These are phyloP conservation scores for Pseudoips prasinana DNA, from an alignment of 2,888 invertebrate species.

Conservation along the genomic window DNA sequence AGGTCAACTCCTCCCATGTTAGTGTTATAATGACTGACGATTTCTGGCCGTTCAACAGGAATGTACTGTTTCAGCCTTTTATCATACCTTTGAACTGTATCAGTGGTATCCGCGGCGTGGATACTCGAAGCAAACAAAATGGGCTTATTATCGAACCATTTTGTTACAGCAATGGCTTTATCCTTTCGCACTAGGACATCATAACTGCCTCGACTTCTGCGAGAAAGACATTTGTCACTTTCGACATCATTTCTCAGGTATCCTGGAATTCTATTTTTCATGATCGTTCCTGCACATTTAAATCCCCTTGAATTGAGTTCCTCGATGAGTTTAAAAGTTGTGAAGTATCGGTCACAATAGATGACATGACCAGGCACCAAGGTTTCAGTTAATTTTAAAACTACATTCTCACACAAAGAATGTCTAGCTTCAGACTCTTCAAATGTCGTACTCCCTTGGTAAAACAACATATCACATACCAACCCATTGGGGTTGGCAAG, in stretches of 20 bases:
- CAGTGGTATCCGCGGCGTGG: constrained; percentile 8
- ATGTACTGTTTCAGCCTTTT: constrained; percentile 8
- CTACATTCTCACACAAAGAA: background rate
- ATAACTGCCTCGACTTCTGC: constrained; percentile 5
- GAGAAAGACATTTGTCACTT: constrained; percentile 1
- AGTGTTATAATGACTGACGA: constrained; percentile 13
- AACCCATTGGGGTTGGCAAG: constrained; percentile 7
- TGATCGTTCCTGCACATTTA: constrained; percentile 13
- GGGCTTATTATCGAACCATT: constrained; percentile 7
- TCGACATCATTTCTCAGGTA: constrained; percentile 1
- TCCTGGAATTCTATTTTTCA: constrained; percentile 9
- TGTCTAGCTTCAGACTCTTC: background rate
- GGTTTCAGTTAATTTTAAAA: background rate
- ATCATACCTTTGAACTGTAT: constrained; percentile 13
- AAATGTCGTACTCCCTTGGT: constrained; percentile 4
- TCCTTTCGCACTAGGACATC: constrained; percentile 2
- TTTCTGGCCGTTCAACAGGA: constrained; percentile 9
- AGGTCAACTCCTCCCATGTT: constrained; percentile 25
- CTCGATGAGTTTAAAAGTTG: constrained; percentile 6
- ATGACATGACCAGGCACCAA: background rate
- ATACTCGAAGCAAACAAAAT: constrained; percentile 9
- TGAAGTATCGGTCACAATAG: constrained; percentile 8
- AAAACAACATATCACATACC: constrained; percentile 3
- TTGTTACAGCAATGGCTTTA: constrained; percentile 1
- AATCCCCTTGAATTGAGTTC: constrained; percentile 8